Evolutionary conservation across 2,113 vertebrate genomes (phyloP).

Genomic region (Elachura formosa): DNA sequence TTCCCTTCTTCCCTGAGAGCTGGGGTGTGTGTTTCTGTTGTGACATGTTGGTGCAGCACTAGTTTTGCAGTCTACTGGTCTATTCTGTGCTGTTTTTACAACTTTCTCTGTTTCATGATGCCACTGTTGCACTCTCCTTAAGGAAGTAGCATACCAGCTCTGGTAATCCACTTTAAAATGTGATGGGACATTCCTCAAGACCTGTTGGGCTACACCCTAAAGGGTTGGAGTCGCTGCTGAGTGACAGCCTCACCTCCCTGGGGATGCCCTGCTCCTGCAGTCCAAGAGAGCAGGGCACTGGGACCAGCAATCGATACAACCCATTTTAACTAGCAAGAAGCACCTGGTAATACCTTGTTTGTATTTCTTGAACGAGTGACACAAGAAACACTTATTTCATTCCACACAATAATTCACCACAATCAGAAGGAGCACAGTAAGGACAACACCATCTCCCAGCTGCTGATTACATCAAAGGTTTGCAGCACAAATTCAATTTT

Average conservation of each 20-base stretch:
- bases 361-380: constrained; percentile 76
- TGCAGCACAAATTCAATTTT: constrained; percentile 83
- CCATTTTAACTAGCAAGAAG: constrained; percentile 71
- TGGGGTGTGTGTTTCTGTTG: no score
- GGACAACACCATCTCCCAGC: constrained; percentile 79
- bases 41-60: no score
- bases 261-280: not conserved
- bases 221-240: not conserved
- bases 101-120: not conserved
- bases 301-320: constrained; percentile 52
- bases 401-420: constrained; percentile 75
- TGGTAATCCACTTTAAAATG: not conserved
- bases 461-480: constrained; percentile 81
- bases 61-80: not conserved
- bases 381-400: constrained; percentile 78
- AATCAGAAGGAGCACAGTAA: constrained; percentile 71
- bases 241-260: not conserved
- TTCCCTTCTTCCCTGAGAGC: no score
- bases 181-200: not conserved
- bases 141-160: not conserved
- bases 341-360: constrained; percentile 73
- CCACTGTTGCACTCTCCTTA: not conserved
- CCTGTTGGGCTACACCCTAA: not conserved
- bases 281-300: not conserved
- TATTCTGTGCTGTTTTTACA: not conserved